Conservation (phyloP, 1,140 invertebrate genomes). For the Drosophila carrolli region DNA sequence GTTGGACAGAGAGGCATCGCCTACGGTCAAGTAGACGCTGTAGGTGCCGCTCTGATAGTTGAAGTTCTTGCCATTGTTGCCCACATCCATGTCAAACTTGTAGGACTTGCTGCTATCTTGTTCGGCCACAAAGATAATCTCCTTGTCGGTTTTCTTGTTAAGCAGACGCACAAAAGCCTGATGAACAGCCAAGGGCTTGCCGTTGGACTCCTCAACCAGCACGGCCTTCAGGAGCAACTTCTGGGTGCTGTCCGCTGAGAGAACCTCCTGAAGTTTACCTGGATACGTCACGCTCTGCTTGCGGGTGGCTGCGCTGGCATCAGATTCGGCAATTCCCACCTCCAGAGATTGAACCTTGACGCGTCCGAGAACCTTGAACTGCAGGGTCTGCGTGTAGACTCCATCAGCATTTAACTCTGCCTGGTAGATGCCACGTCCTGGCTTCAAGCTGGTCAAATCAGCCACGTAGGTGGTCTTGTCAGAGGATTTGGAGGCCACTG, state of each 20-base stretch:
- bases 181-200: slow-evolving; percentile 91
- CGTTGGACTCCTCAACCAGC: slow-evolving; percentile 90
- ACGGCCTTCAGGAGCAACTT: slow-evolving; percentile 94
- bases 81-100: slow-evolving; percentile 95
- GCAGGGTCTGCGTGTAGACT: slow-evolving; percentile 88
- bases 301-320: slow-evolving; percentile 93
- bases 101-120: slow-evolving; percentile 93
- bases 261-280: slow-evolving; percentile 88
- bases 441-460: slow-evolving; percentile 92
- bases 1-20: slow-evolving; percentile 95
- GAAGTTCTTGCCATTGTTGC: slow-evolving; percentile 92
- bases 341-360: slow-evolving; percentile 92
- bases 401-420: slow-evolving; percentile 90
- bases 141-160: slow-evolving; percentile 88
- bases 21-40: slow-evolving; percentile 93
- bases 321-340: slow-evolving; percentile 95
- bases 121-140: slow-evolving; percentile 97
- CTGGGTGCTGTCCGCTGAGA: slow-evolving; percentile 95
- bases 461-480: slow-evolving; percentile 91
- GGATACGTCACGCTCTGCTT: slow-evolving; percentile 91
- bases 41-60: slow-evolving; percentile 91
- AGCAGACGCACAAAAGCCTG: slow-evolving; percentile 96
- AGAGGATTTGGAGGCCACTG: slow-evolving; percentile 72
- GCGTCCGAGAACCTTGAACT: slow-evolving; percentile 90
- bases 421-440: slow-evolving; percentile 93